Base-by-base conservation (phyloP, 2,113 vertebrate species). In the Actinemys pallida region DNA sequence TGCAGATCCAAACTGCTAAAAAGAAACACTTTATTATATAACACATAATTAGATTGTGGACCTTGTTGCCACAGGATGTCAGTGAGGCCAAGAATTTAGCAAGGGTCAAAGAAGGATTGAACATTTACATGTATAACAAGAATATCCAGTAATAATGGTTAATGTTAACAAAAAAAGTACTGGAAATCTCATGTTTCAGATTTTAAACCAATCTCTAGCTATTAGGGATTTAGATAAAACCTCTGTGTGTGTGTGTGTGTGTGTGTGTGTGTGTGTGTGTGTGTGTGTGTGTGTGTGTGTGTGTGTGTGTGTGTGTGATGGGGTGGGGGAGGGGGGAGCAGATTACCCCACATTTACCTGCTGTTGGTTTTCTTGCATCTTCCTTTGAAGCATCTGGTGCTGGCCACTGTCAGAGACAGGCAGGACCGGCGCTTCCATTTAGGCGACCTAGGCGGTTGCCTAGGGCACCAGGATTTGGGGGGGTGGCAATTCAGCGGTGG, bases 51-150 rank as follows among this genome's bases (percentile, higher is more conserved):
- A 57, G 47, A 45, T n/a, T 20, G 14, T 76, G 24, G 54, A 89
- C 54, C 0, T 1, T 76, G 29, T 39, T 1, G 9, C 52, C 1
- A 1, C 17, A 56, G 25, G 4, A 31, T 14, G 45, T 2, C 8
- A 39, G 19, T 20, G 2, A 88, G 79, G 12, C 35, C 31, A 91
- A 86, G 6, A 19, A 20, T 56, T 65, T 50, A 5, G 1, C 10
- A 35, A 75, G 1, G 6, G 79, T 94, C 84, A 69, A 47, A 54
- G 4, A 80, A 20, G 76, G 12, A 20, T 42, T 65, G 54, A 4
- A 39, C 6, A 19, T 45, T 75, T 75, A 42, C 8, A 75, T 22
- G 20, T n/a, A 75, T 75, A 75, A 75, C 20, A 75, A 75, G 10
- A 75, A 39, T 75, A 75, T 22, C 19, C 69, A 39, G 39, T 75